A percentile compares a stretch with the other conserved stretches of the same genome.
These are phyloP conservation scores for Manacus vitellinus DNA, from an alignment of 2,113 vertebrate species.

Conservation along the genomic window DNA sequence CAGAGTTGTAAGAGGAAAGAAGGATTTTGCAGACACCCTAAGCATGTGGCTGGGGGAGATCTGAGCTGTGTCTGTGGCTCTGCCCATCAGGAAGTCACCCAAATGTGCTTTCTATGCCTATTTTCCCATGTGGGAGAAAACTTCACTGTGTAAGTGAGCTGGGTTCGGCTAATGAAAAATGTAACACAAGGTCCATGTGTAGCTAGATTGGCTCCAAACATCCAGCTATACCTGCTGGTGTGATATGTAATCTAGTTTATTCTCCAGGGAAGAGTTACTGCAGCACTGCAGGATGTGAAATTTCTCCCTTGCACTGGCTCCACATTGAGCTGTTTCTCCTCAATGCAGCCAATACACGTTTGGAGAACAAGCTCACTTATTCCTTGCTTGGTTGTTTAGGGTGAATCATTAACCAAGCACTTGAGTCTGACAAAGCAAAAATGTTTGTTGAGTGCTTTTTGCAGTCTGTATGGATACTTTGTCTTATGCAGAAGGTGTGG, in stretches of 20 bases:
- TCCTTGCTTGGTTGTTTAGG: not conserved
- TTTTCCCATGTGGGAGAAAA: not conserved
- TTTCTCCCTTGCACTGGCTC: not conserved
- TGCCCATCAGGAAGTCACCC: not conserved
- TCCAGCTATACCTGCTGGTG: not conserved
- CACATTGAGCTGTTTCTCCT: not conserved
- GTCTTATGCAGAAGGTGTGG: not conserved
- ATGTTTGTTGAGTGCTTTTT: not conserved
- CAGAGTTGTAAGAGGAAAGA: not conserved
- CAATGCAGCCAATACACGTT: not conserved
- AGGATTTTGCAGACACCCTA: not conserved
- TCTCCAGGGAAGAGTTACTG: not conserved
- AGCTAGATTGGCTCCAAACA: not conserved
- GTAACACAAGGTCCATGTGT: not conserved
- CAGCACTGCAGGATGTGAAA: not conserved
- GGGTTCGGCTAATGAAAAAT: not conserved
- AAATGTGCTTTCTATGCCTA: not conserved
- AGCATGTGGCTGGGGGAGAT: not conserved
- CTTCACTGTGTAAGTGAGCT: not conserved
- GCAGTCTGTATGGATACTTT: not conserved
- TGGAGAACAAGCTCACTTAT: not conserved
- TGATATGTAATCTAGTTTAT: rapidly evolving
- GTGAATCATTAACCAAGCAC: conserved; percentile 13
- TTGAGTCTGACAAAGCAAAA: not conserved
- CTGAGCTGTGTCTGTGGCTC: not conserved